Evolutionary conservation across 2,888 invertebrate species (phyloP).

Genomic region (Sesamia inferens): DNA sequence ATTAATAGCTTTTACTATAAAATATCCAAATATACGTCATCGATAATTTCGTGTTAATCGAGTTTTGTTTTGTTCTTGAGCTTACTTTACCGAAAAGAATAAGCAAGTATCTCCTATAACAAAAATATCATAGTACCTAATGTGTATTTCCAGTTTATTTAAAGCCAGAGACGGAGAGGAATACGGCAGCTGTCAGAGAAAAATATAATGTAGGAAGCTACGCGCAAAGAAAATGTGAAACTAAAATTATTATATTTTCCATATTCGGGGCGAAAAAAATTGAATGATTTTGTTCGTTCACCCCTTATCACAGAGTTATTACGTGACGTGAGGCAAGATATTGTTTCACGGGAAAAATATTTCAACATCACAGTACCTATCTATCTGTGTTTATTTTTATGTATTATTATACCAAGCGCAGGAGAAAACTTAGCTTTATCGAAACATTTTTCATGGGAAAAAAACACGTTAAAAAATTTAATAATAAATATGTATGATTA

Average conservation of each 20-base stretch:
- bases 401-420: neutral
- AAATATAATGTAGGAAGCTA: too few relatives aligned
- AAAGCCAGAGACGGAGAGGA: neutral
- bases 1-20: too few relatives aligned
- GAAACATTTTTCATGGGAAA: too few relatives aligned
- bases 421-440: neutral
- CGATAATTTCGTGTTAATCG: too few relatives aligned
- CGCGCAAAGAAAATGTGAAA: constrained; percentile 6
- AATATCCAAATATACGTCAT: too few relatives aligned
- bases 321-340: constrained; percentile 4
- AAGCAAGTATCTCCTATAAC: neutral
- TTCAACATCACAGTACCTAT: neutral
- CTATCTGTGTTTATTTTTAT: neutral
- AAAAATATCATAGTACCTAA: neutral
- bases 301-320: neutral
- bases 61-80: too few relatives aligned
- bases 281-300: constrained; percentile 14
- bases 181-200: constrained; percentile 4
- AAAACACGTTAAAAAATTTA: too few relatives aligned
- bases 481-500: too few relatives aligned
- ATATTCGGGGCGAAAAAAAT: constrained; percentile 12
- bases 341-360: neutral
- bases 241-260: constrained; percentile 1
- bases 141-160: neutral
- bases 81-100: neutral